Base-by-base conservation (phyloP, 2,888 invertebrate genomes). In the Xanthia togata region DNA sequence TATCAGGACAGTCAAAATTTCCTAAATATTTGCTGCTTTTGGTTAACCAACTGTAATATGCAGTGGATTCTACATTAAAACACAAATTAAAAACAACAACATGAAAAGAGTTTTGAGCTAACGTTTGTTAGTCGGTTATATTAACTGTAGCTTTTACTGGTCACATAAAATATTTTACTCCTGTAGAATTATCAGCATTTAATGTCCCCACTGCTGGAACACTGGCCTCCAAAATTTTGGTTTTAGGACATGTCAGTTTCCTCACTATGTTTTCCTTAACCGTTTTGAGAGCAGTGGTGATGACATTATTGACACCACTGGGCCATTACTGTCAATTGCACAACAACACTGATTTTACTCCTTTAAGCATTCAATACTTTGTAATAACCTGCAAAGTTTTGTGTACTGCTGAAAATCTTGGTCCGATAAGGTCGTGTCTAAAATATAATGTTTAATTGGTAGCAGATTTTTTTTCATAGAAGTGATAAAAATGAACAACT, bases 41-140 rank as follows among this genome's bases (percentile, higher is more conserved):
- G 38, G 35, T n/a, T 55, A n/a, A 26, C 12, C 0, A 38, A 47
- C n/a, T 62, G 26, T 44, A 35, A 14, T 62, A 47, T 64, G 41
- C 44, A 38, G 55, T n/a, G 50, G 26, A 64, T 60, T 79, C n/a
- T 26, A 47, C 20, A 59, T 63, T 82, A 26, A 71, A 82, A 41
- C 20, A 44, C 26, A 82, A 82, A 77, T 81, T 55, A 59, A 44
- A 35, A 67, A 20, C 70, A 17, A 23, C 17, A 38, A 23, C 50
- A 53, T 81, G 20, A 26, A 47, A 55, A 55, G 26, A 35, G n/a
- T n/a, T n/a, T n/a, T n/a, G n/a, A n/a, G 50, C 44, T 57, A 6
- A 8, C 20, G 31, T 79, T 72, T 68, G 31, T 31, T n/a, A 11
- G n/a, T n/a, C 2, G 20, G 23, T 47, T 47, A 76, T 82, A 67